Conservation (phyloP, 23 tunicate genomes). For the Trididemnum miniatum region DNA sequence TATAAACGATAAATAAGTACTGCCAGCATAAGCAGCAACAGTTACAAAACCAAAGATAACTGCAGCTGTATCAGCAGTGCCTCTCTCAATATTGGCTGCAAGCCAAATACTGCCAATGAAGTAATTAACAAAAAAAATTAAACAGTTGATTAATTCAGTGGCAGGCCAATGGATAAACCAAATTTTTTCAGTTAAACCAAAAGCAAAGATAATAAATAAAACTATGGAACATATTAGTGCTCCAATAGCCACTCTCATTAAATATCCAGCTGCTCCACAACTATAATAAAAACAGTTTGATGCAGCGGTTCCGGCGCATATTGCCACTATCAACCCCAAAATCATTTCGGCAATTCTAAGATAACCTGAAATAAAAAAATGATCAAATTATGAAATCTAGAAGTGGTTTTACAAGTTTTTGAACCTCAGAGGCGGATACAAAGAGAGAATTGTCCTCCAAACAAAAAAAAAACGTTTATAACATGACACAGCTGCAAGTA, state of each 20-base stretch:
- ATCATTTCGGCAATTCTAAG: not conserved
- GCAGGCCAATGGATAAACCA: constrained; percentile 5
- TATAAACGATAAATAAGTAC: not conserved
- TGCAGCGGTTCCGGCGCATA: constrained; percentile 4
- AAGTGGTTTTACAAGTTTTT: no score
- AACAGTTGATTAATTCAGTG: not conserved
- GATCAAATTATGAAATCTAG: no score
- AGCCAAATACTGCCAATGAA: constrained; percentile 4
- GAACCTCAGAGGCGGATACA: no score
- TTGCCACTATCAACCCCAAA: constrained; percentile 7
- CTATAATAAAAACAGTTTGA: not conserved
- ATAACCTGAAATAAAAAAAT: not conserved
- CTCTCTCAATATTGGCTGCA: not conserved
- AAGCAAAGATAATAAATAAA: not conserved
- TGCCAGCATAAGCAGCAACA: not conserved
- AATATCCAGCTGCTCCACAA: not conserved
- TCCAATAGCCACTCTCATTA: not conserved
- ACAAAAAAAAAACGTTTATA: no score
- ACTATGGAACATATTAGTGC: not conserved
- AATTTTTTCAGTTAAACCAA: not conserved
- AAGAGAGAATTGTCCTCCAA: no score
- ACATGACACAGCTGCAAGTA: no score
- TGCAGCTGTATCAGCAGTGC: constrained; percentile 1
- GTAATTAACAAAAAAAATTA: not conserved
- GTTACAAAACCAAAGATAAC: not conserved